These are phyloP conservation scores for Drosophila cracens DNA, from an alignment of 2,888 invertebrate genomes.

Conservation along the genomic window DNA sequence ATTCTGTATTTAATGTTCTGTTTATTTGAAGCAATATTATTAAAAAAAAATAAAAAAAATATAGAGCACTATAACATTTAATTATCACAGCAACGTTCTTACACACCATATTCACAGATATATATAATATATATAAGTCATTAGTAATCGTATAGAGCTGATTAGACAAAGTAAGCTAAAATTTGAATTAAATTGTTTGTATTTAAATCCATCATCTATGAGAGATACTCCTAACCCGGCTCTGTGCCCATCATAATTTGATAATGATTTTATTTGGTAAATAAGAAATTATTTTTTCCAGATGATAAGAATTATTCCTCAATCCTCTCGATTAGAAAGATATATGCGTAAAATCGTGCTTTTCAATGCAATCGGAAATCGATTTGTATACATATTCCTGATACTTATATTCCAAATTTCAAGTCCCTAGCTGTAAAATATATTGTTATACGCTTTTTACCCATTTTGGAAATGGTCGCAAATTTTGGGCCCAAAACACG, in stretches of 20 bases:
- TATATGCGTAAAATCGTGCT: neutral
- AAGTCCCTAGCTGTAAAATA: neutral
- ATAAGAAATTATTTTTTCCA: too few species aligned
- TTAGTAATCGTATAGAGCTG: neutral
- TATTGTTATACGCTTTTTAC: neutral
- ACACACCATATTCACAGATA: neutral
- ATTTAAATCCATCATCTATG: neutral
- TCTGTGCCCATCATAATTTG: neutral
- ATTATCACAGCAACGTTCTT: neutral
- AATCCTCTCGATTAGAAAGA: neutral
- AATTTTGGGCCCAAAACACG: neutral
- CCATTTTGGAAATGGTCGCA: neutral
- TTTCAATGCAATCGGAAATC: neutral
- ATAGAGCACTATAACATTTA: neutral
- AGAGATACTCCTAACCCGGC: neutral
- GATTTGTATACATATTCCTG: neutral
- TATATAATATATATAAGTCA: neutral
- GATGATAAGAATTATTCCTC: neutral
- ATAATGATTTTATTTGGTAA: too few species aligned
- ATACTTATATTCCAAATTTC: neutral
- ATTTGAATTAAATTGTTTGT: neutral
- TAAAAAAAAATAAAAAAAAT: neutral
- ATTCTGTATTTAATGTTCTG: neutral
- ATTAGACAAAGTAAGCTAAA: neutral
- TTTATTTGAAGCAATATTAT: neutral